Base-by-base conservation (phyloP, 2,113 vertebrate species). In the Nettapus auritus region DNA sequence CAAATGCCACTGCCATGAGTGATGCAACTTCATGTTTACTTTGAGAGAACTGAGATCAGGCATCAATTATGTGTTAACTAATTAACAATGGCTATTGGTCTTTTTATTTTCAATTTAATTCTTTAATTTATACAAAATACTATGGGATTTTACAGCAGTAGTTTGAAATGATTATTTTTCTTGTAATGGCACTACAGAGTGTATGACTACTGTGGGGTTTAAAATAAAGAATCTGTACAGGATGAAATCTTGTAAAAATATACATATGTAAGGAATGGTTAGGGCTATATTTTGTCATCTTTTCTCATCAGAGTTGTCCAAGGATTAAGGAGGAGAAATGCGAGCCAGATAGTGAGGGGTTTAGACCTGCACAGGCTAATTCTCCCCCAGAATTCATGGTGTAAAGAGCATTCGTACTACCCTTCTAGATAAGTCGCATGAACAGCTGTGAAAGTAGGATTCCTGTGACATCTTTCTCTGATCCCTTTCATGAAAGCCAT, bases 321-420 rank as follows among this genome's bases (percentile, higher is more conserved):
- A 88, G 5, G 9, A 53, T 26, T 33, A 82, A 60, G 7, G 8
- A 59, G 60, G 16, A 74, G 31, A 70, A 82, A 74, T 1, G 5
- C 0, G 3, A 11, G 69, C 40, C 55, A n/a, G 40, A 48, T 42
- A 1, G 1, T 36, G 33, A 64, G 12, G 8, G 6, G 0, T 38
- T 82, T 40, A 68, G 78, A 88, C 6, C n/a, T 8, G 13, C 53
- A 83, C 4, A 77, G 23, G 18, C 38, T 3, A 83, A 9, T 11
- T 60, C 9, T 68, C 34, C 36, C 42, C 79, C 75, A 34, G 12
- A 17, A 34, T 64, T 56, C 56, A 64, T 4, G 1, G 14, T 78
- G 8, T 28, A 59, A 89, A 71, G 6, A 83, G 10, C 40, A 71
- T 69, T 25, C 82, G n/a, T 22, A 67, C 29, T 63, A 40, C 53